A percentile compares a stretch with the other conserved stretches of the same genome.
Conservation (phyloP, 2,888 invertebrate genomes). For the Ferrisia virgata region DNA sequence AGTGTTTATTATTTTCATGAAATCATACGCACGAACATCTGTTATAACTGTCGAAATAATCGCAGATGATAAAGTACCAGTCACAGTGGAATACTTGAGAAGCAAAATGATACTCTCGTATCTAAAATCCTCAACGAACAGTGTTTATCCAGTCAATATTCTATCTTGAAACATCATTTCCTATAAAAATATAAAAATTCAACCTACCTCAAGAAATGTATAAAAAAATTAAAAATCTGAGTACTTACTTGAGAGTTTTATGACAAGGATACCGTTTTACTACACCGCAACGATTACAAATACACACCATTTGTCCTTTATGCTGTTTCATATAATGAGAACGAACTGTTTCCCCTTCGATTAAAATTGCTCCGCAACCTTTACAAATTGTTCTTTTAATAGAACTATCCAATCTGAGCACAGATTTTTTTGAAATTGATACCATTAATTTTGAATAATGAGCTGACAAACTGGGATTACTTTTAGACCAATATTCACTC, state of each 20-base stretch:
- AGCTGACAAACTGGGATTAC: conserved; percentile 22
- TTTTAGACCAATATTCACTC: conserved; percentile 5
- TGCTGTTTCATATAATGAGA: background rate
- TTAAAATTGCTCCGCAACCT: conserved; percentile 26
- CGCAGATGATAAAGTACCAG: too few relatives aligned
- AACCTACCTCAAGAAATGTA: background rate
- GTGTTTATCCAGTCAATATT: background rate
- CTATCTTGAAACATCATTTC: background rate
- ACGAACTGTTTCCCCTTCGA: background rate
- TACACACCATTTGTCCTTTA: background rate
- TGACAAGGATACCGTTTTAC: conserved; percentile 31
- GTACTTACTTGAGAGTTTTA: background rate
- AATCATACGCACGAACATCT: too few relatives aligned
- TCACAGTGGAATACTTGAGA: too few relatives aligned
- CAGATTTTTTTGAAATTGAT: conserved; percentile 37
- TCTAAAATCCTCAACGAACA: background rate
- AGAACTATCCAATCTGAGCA: conserved; percentile 15
- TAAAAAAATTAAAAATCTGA: background rate
- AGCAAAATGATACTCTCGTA: too few relatives aligned
- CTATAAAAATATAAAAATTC: background rate
- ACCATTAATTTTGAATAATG: conserved; percentile 36
- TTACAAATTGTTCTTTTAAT: conserved; percentile 40
- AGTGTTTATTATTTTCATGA: background rate
- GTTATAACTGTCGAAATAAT: too few relatives aligned
- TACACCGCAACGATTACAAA: conserved; percentile 34